These are phyloP conservation scores for Dasypolia templi DNA, from an alignment of 2,888 invertebrate genomes.

Conservation along the genomic window DNA sequence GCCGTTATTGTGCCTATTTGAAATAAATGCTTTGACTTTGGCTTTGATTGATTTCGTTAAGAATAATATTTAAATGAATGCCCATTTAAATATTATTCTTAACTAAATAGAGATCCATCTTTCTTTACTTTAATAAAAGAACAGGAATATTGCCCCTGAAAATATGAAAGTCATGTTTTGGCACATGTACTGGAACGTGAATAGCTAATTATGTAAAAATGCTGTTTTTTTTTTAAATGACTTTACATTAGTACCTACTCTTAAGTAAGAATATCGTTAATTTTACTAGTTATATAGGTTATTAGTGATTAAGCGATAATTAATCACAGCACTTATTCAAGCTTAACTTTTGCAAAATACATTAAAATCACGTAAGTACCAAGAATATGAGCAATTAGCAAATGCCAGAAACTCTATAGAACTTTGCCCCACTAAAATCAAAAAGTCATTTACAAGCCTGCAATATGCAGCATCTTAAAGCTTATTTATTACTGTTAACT, in stretches of 20 bases:
- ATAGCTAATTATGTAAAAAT: neutral
- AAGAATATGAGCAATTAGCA: no score
- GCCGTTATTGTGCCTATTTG: no score
- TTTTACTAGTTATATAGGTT: neutral
- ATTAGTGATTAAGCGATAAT: constrained; percentile 13
- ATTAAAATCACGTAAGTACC: neutral
- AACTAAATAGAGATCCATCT: constrained; percentile 4
- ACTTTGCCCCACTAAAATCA: no score
- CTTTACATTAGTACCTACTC: neutral
- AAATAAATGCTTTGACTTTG: no score
- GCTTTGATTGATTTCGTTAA: no score
- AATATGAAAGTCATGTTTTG: constrained; percentile 51
- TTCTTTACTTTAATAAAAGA: neutral
- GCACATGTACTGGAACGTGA: constrained; percentile 31
- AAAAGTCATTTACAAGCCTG: no score
- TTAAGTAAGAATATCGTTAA: neutral
- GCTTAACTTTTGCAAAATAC: neutral
- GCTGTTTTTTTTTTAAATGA: neutral
- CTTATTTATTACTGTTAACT: no score
- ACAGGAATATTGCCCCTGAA: neutral
- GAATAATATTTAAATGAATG: no score
- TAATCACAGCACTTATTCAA: neutral
- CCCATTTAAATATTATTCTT: neutral
- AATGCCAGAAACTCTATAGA: no score
- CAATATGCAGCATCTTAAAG: no score